These are phyloP conservation scores for Oconnorella tubifera DNA, from an alignment of 2,888 invertebrate species.

Conservation along the genomic window DNA sequence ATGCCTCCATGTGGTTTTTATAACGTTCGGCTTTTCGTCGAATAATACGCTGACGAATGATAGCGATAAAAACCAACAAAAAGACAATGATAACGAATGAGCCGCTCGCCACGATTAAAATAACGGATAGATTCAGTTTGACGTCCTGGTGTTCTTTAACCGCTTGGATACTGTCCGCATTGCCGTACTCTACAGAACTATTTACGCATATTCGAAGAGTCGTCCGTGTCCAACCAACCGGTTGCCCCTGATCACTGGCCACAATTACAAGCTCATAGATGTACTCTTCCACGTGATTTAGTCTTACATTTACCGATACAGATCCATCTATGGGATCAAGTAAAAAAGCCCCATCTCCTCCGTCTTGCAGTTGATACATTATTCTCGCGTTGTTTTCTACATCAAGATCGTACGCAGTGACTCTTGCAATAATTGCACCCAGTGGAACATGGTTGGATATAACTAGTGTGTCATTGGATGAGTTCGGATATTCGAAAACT, in stretches of 20 bases:
- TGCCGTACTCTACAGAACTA: constrained; percentile 7
- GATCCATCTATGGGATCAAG: constrained; percentile 5
- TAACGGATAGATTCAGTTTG: constrained; percentile 5
- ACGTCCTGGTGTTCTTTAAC: neutral
- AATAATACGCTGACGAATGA: neutral
- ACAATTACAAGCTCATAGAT: constrained; percentile 1
- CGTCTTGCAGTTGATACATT: constrained; percentile 11
- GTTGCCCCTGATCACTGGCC: constrained; percentile 11
- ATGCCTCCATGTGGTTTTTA: constrained; percentile 15
- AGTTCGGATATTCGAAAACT: constrained; percentile 23
- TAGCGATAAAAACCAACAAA: constrained; percentile 3
- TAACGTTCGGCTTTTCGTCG: constrained; percentile 5
- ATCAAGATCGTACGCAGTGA: constrained; percentile 25
- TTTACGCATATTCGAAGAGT: constrained; percentile 10
- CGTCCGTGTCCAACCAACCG: neutral
- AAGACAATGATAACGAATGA: constrained; percentile 1
- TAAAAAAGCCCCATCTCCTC: constrained; percentile 13
- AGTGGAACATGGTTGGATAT: constrained; percentile 23
- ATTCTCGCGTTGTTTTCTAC: constrained; percentile 26
- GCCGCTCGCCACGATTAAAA: constrained; percentile 5
- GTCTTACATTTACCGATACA: constrained; percentile 11
- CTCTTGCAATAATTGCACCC: constrained; percentile 21
- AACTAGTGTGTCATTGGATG: constrained; percentile 22
- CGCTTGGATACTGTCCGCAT: neutral
- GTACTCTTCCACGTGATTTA: constrained; percentile 10